Percentiles rank a stretch among this genome's conserved stretches.
Conservation (phyloP, 1,140 invertebrate species). For the Lordiphosa stackelbergi region DNA sequence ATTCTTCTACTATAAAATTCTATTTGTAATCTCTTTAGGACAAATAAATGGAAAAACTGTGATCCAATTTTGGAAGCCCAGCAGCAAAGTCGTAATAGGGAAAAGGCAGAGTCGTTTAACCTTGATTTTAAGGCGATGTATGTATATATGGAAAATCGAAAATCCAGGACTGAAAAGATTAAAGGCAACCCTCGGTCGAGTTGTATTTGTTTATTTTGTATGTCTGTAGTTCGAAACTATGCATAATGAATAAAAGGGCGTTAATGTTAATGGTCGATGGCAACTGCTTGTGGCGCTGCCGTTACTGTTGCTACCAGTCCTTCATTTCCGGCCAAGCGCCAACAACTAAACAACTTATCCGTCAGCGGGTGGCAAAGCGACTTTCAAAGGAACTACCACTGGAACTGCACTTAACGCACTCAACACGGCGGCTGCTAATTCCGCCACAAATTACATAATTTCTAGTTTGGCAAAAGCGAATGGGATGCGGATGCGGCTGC, state of each 20-base stretch:
- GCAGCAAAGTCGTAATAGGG: no score
- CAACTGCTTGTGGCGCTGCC: neutral
- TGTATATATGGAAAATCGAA: no score
- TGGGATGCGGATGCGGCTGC: neutral
- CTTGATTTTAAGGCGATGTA: no score
- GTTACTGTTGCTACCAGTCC: conserved; percentile 4
- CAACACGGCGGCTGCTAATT: conserved; percentile 35
- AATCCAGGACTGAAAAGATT: no score
- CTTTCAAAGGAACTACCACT: conserved; percentile 10
- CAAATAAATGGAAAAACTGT: no score
- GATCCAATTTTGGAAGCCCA: no score
- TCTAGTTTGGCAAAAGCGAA: conserved; percentile 15
- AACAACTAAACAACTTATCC: conserved; percentile 21
- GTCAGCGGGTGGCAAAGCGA: conserved; percentile 11
- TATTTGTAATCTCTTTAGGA: no score
- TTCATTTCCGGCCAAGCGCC: conserved; percentile 20
- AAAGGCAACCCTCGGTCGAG: no score
- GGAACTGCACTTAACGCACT: conserved; percentile 36
- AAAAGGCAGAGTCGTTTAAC: no score
- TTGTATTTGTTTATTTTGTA: neutral
- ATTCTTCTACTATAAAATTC: no score
- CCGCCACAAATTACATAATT: conserved; percentile 62
- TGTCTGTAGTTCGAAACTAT: conserved; percentile 1
- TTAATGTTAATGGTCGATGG: conserved; percentile 4
- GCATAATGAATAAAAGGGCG: neutral